Evolutionary conservation across 1,140 invertebrate genomes (phyloP).

Genomic region (Drosophila azteca): DNA sequence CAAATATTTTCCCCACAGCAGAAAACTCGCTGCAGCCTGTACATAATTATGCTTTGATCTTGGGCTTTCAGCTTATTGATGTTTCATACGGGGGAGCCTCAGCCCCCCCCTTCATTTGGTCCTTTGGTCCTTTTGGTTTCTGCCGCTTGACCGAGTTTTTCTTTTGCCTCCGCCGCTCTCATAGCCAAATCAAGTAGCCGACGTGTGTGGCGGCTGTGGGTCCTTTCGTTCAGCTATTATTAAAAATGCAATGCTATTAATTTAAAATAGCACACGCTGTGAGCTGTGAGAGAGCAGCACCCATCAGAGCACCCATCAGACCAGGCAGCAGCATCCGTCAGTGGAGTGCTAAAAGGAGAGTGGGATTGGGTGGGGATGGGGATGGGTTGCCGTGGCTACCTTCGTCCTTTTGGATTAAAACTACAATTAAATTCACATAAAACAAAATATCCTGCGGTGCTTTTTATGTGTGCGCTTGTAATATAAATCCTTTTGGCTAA

Average conservation of each 20-base stretch:
- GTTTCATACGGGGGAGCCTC: background rate
- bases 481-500: constrained; percentile 78
- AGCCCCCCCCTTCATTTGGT: background rate
- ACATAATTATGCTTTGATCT: constrained; percentile 50
- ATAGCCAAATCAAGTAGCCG: constrained; percentile 34
- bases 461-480: constrained; percentile 76
- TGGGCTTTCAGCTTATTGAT: constrained; percentile 26
- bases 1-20: constrained; percentile 5
- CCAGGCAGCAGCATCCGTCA: background rate
- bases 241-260: constrained; percentile 59
- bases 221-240: constrained; percentile 29
- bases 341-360: background rate
- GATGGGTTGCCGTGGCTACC: constrained; percentile 22
- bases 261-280: constrained; percentile 42
- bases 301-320: too few relatives aligned
- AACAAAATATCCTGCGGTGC: constrained; percentile 81
- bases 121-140: constrained; percentile 6
- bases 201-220: constrained; percentile 12
- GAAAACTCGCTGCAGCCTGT: background rate
- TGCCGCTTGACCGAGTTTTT: constrained; percentile 44
- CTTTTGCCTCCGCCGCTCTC: background rate
- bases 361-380: background rate
- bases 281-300: background rate
- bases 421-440: constrained; percentile 82
- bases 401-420: constrained; percentile 64